Percentiles rank a stretch among this genome's conserved stretches.
phyloP scores from a whole-genome alignment of 2,113 vertebrate genomes.

The Nymphicus hollandicus region DNA sequence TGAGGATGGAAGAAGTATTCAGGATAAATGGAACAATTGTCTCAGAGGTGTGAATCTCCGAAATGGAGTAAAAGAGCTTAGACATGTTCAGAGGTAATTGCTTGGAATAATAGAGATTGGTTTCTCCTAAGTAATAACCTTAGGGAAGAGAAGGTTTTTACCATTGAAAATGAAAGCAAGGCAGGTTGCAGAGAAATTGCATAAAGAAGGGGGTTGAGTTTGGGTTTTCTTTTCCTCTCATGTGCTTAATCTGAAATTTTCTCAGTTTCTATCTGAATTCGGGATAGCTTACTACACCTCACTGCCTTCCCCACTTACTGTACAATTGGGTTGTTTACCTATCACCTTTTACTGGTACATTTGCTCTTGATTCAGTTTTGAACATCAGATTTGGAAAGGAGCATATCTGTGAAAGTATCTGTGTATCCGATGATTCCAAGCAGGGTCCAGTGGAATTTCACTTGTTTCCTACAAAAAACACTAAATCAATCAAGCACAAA shows the following conservation, averaged over 20 bases:
- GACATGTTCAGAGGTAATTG: slow-evolving; percentile 6
- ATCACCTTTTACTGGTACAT: not conserved
- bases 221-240: not conserved
- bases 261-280: not conserved
- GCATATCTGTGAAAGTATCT: not conserved
- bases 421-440: rapidly evolving
- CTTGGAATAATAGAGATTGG: not conserved
- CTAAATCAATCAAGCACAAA: not conserved
- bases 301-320: not conserved
- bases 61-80: not conserved
- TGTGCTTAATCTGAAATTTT: not conserved
- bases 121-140: not conserved
- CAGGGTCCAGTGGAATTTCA: not conserved
- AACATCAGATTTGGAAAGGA: not conserved
- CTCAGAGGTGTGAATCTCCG: not conserved
- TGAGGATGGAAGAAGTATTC: not conserved
- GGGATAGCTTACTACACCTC: not conserved
- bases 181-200: not conserved
- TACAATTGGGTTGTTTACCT: not conserved
- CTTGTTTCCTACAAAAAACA: not conserved
- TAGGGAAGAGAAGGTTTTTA: not conserved
- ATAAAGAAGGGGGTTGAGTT: not conserved
- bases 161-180: not conserved
- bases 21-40: not conserved
- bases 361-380: not conserved